Percentiles rank a stretch among this genome's conserved stretches.
phyloP scores from a whole-genome alignment of 2,797 vertebrate species.

The Diplodus puntazzo region DNA sequence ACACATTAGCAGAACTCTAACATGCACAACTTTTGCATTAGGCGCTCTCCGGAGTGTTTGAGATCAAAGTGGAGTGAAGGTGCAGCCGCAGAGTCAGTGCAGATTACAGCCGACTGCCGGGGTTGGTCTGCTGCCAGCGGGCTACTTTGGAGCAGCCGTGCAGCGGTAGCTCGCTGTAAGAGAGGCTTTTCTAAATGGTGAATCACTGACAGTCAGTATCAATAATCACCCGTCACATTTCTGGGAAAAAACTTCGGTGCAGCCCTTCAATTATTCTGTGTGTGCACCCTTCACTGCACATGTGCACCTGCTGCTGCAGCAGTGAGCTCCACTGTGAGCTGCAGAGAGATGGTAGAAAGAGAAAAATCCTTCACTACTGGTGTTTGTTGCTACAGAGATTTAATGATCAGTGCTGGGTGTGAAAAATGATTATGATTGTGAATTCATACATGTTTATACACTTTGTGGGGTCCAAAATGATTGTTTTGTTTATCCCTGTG shows the following conservation, averaged over 20 bases:
- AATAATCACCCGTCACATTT: constrained; percentile 49
- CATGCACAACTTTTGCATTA: constrained; percentile 32
- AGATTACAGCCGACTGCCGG: constrained; percentile 47
- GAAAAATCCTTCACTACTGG: not conserved
- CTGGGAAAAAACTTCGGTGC: not conserved
- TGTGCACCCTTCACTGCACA: not conserved
- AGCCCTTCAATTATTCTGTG: constrained; percentile 10
- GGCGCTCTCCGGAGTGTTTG: constrained; percentile 27
- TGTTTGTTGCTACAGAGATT: not conserved
- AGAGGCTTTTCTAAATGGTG: constrained; percentile 45
- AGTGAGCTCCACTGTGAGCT: not conserved
- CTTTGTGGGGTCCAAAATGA: too few species aligned
- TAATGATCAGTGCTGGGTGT: not conserved
- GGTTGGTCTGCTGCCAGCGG: constrained; percentile 53
- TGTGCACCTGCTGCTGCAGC: constrained; percentile 2
- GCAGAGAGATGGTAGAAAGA: not conserved
- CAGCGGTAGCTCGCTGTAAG: constrained; percentile 38
- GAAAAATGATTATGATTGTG: too few species aligned
- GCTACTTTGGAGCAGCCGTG: constrained; percentile 52
- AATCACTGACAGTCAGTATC: constrained; percentile 47
- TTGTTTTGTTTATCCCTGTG: too few species aligned
- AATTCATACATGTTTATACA: too few species aligned
- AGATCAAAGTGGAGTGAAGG: constrained; percentile 55
- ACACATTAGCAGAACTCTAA: constrained; percentile 22
- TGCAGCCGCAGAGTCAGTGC: constrained; percentile 43